Evolutionary conservation across 2,113 vertebrate genomes (phyloP), one percentile per base, ranked within the genome.

Genomic region (Amphilophus citrinellus): DNA sequence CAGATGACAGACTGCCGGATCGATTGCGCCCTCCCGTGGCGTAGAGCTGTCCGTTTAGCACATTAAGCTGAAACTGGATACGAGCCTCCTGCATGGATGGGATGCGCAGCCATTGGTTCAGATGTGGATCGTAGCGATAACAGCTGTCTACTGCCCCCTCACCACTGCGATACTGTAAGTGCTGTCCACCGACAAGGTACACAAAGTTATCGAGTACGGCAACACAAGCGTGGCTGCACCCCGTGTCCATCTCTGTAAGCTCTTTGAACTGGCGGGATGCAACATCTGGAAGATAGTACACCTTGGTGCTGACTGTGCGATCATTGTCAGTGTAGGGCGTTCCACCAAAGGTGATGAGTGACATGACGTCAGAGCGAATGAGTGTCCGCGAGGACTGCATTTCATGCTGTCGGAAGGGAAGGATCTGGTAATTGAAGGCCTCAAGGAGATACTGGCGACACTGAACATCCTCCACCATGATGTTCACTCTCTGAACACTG

Each of bases 401-500:
- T 93, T 98, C 98, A 0, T 99, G 98, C 94, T 99, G 98, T 10
- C 98, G 95, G 83, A 99, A 99, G 10, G 98, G 98, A 84, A 99
- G 96, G 87, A 99, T 98, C 93, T 99, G 98, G 94, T 99, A 99
- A 75, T 98, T 99, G 94, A 99, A 99, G 15, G 98, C 98, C 84
- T 99, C 98, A 5, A 99, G 96, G 77, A 99, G 95, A 87, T 97
- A 99, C 91, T 97, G 97, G 2, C 98, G 96, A 91, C 98, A 99
- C 30, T 96, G 80, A 61, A 97, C 97, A 0, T 99, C 98, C 85
- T 99, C 98, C 87, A 99, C 97, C 98, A 99, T 99, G 90, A 99
- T 96, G 93, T 97, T 96, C 88, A 98, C 93, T 0, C 96, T 97
- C 95, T 99, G 98, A 62, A 99, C 97, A 0, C 95, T 97, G 95